Conservation (phyloP, 2,113 vertebrate genomes). For the Calidris pugnax region DNA sequence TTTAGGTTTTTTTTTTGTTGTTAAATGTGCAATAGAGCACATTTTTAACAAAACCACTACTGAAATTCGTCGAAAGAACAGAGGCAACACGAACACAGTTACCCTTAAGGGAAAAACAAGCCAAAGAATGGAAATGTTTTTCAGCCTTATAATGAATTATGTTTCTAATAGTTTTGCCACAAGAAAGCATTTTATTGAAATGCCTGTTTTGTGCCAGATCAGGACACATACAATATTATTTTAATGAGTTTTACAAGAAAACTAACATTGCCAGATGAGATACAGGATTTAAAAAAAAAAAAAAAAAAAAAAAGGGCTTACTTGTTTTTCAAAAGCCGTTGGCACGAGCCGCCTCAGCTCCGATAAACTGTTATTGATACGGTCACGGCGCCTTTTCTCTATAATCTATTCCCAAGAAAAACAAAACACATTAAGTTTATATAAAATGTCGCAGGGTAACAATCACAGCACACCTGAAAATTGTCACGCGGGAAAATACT, state of each 20-base stretch:
- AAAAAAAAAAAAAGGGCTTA: constrained; percentile 66
- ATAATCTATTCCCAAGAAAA: constrained; percentile 83
- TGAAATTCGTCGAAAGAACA: constrained; percentile 74
- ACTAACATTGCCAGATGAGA: constrained; percentile 74
- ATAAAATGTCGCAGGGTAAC: constrained; percentile 29
- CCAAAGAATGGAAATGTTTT: constrained; percentile 81
- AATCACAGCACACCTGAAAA: constrained; percentile 11
- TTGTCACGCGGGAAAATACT: not conserved
- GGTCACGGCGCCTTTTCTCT: constrained; percentile 93
- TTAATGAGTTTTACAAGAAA: constrained; percentile 77
- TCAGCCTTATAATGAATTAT: constrained; percentile 79
- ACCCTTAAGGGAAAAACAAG: constrained; percentile 77
- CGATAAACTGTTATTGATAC: constrained; percentile 95
- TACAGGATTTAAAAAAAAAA: not conserved
- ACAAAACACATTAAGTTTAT: constrained; percentile 57
- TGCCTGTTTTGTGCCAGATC: constrained; percentile 74
- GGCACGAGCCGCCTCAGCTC: constrained; percentile 92
- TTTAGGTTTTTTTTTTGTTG: not conserved
- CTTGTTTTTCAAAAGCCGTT: constrained; percentile 95
- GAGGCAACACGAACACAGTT: constrained; percentile 71
- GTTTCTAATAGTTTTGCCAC: constrained; percentile 81
- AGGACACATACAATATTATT: constrained; percentile 78
- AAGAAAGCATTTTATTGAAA: constrained; percentile 84
- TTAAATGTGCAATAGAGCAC: not conserved
- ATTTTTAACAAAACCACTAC: constrained; percentile 74